phyloP scores from a whole-genome alignment of 2,113 vertebrate species.

The Capreolus pygargus region DNA sequence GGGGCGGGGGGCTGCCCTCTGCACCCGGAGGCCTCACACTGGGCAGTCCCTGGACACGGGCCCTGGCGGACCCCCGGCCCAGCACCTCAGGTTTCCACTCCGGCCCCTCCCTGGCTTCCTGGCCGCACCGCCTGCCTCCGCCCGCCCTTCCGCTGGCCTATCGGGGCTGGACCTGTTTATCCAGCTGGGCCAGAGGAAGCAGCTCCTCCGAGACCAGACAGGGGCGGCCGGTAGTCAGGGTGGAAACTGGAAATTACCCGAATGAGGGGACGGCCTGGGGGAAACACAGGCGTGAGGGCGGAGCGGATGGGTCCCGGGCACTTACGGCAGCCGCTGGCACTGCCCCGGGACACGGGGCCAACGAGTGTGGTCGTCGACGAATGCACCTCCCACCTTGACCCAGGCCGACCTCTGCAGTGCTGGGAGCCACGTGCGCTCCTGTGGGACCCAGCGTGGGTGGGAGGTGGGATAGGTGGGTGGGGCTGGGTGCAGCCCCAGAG shows the following conservation, averaged over 20 bases:
- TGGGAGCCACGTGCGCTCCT: not conserved
- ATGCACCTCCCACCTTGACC: fast-evolving
- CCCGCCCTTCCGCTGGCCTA: not conserved
- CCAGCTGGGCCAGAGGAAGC: not conserved
- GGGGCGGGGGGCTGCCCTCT: fast-evolving
- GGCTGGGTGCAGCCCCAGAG: not conserved
- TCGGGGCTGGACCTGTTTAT: constrained; percentile 6
- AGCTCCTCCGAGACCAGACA: not conserved
- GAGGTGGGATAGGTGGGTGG: fast-evolving
- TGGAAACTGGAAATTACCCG: not conserved
- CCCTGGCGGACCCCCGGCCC: not conserved
- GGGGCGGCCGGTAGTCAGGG: not conserved
- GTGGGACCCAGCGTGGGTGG: fast-evolving
- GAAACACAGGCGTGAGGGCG: not conserved
- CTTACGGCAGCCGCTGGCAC: fast-evolving
- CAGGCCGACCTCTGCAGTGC: not conserved
- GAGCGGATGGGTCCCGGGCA: fast-evolving
- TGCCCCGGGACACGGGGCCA: fast-evolving
- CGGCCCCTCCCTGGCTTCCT: not conserved
- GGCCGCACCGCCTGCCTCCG: fast-evolving
- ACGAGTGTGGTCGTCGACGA: fast-evolving
- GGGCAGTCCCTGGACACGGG: not conserved
- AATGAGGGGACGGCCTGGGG: fast-evolving
- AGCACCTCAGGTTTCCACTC: not conserved
- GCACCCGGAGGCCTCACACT: fast-evolving